Evolutionary conservation across 2,888 invertebrate genomes (phyloP), one percentile per base, ranked within the genome.

Genomic region (Uropetala carovei): DNA sequence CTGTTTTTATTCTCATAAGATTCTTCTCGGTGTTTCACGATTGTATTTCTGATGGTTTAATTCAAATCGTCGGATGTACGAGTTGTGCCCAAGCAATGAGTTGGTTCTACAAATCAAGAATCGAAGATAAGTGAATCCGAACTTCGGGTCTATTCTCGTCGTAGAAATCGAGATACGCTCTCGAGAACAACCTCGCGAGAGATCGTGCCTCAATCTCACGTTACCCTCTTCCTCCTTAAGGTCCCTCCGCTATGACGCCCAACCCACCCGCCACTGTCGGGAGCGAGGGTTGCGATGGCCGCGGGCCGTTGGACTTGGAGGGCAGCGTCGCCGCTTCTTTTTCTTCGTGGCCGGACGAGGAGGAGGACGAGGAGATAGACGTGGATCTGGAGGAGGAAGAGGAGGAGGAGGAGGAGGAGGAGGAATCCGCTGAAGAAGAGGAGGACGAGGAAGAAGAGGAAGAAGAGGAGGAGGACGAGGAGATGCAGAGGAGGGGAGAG

Each of bases 321-420:
- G 64, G 64, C 22, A 43, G 64, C 43, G 30, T 89, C n/a, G 43
- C 89, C 43, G 89, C 89, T 30, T 89, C 89, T 30, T 1, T 89
- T 43, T 30, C 89, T 64, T 64, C 75, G 75, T 89, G 89, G 89
- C 89, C 89, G 93, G 92, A 93, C 91, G 93, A 93, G 18, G 93
- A 93, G 57, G 94, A 94, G 82, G 94, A 94, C 57, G 93, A 93
- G 58, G 93, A 93, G n/a, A 93, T 93, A 27, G 92, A 95, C 92
- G 93, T 93, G 13, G 94, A 94, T 68, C 56, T 93, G 89, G 92
- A 92, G 60, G 92, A 92, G 91, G 93, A 93, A 81, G 93, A 92
- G 58, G 92, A 92, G 82, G 68, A 82, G 14, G 92, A 68, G 56
- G 92, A 75, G 58, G 92, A 60, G 68, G 92, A 43, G 68, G 86